Conservation (phyloP, 2,888 invertebrate genomes). For the Alviniconcha strummeri region DNA sequence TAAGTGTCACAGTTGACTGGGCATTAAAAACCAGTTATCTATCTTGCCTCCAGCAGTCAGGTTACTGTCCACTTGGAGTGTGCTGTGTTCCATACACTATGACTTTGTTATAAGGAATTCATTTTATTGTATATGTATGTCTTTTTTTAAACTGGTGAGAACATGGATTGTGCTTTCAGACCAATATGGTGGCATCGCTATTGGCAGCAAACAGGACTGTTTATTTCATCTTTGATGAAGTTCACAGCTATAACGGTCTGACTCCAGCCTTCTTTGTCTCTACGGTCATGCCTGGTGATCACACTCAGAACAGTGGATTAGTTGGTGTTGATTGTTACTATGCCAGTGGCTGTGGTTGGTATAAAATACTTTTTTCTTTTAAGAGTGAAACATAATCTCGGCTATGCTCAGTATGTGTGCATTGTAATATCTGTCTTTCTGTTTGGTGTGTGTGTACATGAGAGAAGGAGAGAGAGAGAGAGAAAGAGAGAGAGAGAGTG, state of each 20-base stretch:
- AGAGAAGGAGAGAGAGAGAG: no score
- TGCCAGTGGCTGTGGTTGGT: neutral
- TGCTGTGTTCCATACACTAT: no score
- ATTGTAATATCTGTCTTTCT: no score
- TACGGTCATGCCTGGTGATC: neutral
- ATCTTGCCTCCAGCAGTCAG: no score
- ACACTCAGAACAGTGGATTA: neutral
- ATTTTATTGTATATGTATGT: neutral
- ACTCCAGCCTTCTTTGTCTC: slow-evolving; percentile 15
- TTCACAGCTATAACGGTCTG: neutral
- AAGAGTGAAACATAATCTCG: no score
- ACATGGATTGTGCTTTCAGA: slow-evolving; percentile 1
- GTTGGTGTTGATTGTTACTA: neutral
- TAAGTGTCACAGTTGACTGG: no score
- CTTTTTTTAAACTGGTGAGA: neutral
- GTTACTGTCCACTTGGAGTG: no score
- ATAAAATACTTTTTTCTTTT: no score
- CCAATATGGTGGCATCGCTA: slow-evolving; percentile 5
- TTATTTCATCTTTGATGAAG: neutral
- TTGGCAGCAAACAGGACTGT: neutral
- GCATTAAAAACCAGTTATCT: no score
- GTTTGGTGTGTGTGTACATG: no score
- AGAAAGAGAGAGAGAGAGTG: no score
- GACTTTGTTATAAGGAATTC: neutral
- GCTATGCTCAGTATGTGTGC: no score